Base-by-base conservation (phyloP, 2,888 invertebrate species). In the Halictus ligatus region DNA sequence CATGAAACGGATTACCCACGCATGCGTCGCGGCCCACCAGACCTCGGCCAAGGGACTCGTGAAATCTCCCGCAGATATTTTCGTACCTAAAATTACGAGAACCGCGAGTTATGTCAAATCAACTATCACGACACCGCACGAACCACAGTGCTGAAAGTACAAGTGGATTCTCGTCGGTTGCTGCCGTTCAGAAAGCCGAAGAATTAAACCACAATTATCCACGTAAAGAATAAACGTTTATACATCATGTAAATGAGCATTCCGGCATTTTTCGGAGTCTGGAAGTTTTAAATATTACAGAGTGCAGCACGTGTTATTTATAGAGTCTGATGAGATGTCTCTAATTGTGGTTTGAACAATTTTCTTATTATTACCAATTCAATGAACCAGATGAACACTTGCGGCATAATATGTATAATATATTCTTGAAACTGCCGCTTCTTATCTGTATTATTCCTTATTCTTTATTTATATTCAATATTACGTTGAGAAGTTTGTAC, bases 1-100 rank as follows among this genome's bases (percentile, higher is more conserved):
- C 85, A 85, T 84, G 84, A 79, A 75, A 85, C 8, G 25, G 64
- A 79, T 72, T 85, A 40, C 48, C 46, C 25, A 73, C 85, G 85
- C 85, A 80, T 85, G 85, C 84, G 84, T 35, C 72, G n/a, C n/a
- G 54, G 46, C 54, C 48, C 21, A 40, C 35, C 15, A 21, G 35
- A n/a, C 69, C 35, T 64, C 12, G 8, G 43, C 12, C 4, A 18
- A 67, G 13, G 35, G 43, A 50, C 21, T 82, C 21, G 43, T 43
- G 18, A 72, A 83, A 48, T 60, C 25, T 83, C 75, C 8, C 40
- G 67, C 35, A 21, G n/a, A 21, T 58, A 72, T 72, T 72, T 58
- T 50, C 12, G 12, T 81, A 73, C 25, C 18, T 43, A 73, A 46
- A 72, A 75, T 83, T 64, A 72, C 21, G 15, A 54, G 4, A 29